A percentile compares a stretch with the other conserved stretches of the same genome.
phyloP scores from a whole-genome alignment of 2,888 invertebrate species.

The Cryptocephalus primarius region DNA sequence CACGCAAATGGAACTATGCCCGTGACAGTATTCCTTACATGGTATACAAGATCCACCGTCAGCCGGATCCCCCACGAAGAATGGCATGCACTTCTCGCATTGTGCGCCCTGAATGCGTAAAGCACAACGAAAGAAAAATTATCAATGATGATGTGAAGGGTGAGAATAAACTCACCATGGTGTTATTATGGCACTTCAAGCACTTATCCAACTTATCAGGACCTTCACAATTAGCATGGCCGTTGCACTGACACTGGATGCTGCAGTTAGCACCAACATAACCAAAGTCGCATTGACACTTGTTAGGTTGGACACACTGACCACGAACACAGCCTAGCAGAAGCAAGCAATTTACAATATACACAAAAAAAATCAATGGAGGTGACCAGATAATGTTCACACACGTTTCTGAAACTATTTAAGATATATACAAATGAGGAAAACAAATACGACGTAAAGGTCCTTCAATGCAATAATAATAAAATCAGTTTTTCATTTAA shows the following conservation, averaged over 20 bases:
- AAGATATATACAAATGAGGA: constrained; percentile 3
- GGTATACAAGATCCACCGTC: constrained; percentile 80
- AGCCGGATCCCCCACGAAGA: constrained; percentile 84
- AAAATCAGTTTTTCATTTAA: too few species aligned
- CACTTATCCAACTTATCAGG: constrained; percentile 76
- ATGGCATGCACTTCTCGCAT: constrained; percentile 81
- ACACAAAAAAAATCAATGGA: constrained; percentile 3
- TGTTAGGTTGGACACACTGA: constrained; percentile 69
- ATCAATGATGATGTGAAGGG: neutral
- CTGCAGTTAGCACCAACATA: constrained; percentile 91
- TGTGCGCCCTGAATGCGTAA: constrained; percentile 55
- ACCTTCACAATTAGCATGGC: constrained; percentile 84
- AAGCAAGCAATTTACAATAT: constrained; percentile 10
- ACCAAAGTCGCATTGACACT: constrained; percentile 86
- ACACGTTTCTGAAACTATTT: neutral
- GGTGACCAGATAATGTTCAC: neutral
- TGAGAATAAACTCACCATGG: constrained; percentile 52
- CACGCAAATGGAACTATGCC: constrained; percentile 74
- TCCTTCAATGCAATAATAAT: too few species aligned
- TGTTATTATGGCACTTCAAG: constrained; percentile 79
- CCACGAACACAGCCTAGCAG: constrained; percentile 66
- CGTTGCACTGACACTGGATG: constrained; percentile 89
- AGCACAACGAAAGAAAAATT: constrained; percentile 3
- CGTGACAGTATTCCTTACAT: constrained; percentile 81
- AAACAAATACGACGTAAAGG: neutral